phyloP scores from a whole-genome alignment of 1,140 invertebrate genomes.

The Semibalanus balanoides region DNA sequence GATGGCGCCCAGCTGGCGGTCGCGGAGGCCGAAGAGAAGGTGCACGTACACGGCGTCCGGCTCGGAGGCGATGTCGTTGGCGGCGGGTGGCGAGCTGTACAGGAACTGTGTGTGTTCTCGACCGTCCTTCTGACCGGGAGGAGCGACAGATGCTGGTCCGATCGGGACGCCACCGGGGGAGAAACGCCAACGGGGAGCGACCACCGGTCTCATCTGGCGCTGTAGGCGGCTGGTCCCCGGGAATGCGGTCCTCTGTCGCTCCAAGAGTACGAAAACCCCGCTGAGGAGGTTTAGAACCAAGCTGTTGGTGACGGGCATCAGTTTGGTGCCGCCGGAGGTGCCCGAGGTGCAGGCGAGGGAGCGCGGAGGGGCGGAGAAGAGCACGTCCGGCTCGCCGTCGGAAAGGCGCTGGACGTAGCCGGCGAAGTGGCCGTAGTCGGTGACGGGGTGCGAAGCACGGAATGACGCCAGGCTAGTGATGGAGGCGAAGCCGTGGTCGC shows the following conservation, averaged over 20 bases:
- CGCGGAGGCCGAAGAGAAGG: slow-evolving; percentile 28
- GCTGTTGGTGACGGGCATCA: slow-evolving; percentile 19
- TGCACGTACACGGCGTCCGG: slow-evolving; percentile 29
- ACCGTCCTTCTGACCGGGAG: not conserved
- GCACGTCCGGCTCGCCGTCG: slow-evolving; percentile 25
- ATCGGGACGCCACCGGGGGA: not conserved
- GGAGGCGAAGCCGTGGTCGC: slow-evolving; percentile 23
- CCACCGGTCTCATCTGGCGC: not conserved
- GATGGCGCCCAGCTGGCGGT: slow-evolving; percentile 27
- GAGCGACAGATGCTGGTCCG: not conserved
- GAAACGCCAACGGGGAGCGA: not conserved
- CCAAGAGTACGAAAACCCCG: not conserved
- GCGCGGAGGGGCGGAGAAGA: slow-evolving; percentile 23
- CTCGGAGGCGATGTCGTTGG: slow-evolving; percentile 24
- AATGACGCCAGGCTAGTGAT: slow-evolving; percentile 26
- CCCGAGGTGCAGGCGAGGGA: slow-evolving; percentile 30
- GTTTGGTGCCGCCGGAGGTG: slow-evolving; percentile 27
- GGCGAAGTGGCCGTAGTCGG: slow-evolving; percentile 25
- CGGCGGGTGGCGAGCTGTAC: not conserved
- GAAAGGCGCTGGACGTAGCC: slow-evolving; percentile 26
- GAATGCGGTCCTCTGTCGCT: not conserved
- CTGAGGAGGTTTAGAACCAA: not conserved
- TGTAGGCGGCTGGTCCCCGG: not conserved
- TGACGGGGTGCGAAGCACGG: slow-evolving; percentile 24
- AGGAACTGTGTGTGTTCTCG: not conserved